Evolutionary conservation across 2,888 invertebrate genomes (phyloP).

Genomic region (Eumacrocentrus americanus): DNA sequence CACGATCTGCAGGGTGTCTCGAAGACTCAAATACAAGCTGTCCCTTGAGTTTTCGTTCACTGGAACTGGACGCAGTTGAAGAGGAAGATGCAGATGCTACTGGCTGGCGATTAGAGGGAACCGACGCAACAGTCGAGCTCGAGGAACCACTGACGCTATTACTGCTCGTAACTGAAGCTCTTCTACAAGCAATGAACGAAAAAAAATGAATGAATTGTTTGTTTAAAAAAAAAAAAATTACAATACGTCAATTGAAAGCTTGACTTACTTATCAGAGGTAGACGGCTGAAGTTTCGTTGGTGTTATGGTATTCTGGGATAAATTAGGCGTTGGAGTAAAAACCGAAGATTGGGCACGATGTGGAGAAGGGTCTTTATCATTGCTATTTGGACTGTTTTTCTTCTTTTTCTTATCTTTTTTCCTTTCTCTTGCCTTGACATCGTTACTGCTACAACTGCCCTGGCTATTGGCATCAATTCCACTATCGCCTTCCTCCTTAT

Average conservation of each 20-base stretch:
- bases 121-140: conserved; percentile 37
- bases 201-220: background rate
- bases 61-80: conserved; percentile 40
- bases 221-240: background rate
- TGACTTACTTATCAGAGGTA: conserved; percentile 46
- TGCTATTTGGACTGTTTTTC: conserved; percentile 52
- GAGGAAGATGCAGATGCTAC: conserved; percentile 37
- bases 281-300: conserved; percentile 49
- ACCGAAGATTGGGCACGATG: conserved; percentile 31
- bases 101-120: conserved; percentile 41
- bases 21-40: conserved; percentile 74
- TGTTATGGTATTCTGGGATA: conserved; percentile 45
- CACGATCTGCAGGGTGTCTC: conserved; percentile 74
- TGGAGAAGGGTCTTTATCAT: conserved; percentile 53
- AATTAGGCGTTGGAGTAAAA: conserved; percentile 29
- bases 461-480: conserved; percentile 89
- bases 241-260: background rate
- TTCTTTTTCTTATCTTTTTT: conserved; percentile 74
- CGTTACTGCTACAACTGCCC: conserved; percentile 86
- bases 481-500: conserved; percentile 86
- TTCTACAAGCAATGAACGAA: conserved; percentile 43
- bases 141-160: conserved; percentile 38
- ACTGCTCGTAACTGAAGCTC: conserved; percentile 42
- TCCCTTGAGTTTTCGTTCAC: conserved; percentile 62
- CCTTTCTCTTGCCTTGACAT: conserved; percentile 76